phyloP scores from a whole-genome alignment of 2,113 vertebrate species.

The Apistogramma diplotaenia region DNA sequence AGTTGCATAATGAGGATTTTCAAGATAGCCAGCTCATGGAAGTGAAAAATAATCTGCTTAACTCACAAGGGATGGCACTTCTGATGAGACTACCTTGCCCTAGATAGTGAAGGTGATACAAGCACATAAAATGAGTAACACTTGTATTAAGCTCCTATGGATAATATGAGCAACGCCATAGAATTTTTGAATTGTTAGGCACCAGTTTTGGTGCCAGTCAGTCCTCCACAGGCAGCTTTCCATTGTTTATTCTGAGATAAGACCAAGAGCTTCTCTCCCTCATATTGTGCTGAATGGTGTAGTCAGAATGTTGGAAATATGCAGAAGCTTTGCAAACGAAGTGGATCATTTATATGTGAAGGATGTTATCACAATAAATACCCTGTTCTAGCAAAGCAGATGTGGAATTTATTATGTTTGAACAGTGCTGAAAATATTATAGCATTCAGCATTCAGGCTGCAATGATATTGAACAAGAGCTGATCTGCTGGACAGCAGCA shows the following conservation, averaged over 20 bases:
- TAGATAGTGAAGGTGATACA: conserved; percentile 46
- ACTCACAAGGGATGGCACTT: conserved; percentile 23
- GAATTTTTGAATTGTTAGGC: not conserved
- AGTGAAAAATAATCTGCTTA: conserved; percentile 27
- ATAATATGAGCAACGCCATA: not conserved
- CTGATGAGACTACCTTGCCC: conserved; percentile 44
- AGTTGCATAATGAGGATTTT: conserved; percentile 15
- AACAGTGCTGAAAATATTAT: not conserved
- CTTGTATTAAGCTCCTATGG: not conserved
- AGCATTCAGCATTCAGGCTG: not conserved
- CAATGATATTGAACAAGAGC: not conserved
- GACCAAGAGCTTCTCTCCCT: not conserved
- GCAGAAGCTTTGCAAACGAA: not conserved
- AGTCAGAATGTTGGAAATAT: not conserved
- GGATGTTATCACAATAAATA: not conserved
- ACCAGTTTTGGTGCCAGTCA: not conserved
- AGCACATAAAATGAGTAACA: conserved; percentile 12
- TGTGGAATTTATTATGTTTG: conserved; percentile 33
- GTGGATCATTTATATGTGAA: not conserved
- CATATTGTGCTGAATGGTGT: not conserved
- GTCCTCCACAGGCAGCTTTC: not conserved
- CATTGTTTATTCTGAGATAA: not conserved
- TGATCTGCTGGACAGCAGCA: not conserved
- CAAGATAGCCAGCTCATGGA: not conserved
- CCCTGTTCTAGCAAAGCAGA: not conserved